These are phyloP conservation scores for Byasa hedistus DNA, from an alignment of 2,888 invertebrate genomes.

Conservation along the genomic window DNA sequence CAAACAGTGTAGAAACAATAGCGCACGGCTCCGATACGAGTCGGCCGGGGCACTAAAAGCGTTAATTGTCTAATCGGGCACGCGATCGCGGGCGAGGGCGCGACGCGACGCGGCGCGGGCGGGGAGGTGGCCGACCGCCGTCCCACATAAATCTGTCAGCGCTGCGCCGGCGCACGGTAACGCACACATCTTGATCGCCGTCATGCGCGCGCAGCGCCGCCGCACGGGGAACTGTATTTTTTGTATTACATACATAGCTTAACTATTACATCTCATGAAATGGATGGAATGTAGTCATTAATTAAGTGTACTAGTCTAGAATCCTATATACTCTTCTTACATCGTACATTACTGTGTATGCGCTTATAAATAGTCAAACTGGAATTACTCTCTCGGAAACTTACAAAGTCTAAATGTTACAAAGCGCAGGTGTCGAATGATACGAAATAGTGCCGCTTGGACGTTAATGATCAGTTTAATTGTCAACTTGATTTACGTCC, in stretches of 20 bases:
- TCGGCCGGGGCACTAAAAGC: constrained; percentile 39
- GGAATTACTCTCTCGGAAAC: too few relatives aligned
- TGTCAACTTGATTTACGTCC: constrained; percentile 28
- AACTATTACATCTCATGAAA: too few relatives aligned
- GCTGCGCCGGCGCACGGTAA: constrained; percentile 58
- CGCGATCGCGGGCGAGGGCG: constrained; percentile 47
- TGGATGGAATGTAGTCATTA: too few relatives aligned
- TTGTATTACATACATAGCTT: too few relatives aligned
- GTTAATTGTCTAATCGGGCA: constrained; percentile 70
- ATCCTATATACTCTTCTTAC: too few relatives aligned
- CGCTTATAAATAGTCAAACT: too few relatives aligned
- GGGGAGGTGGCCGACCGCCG: constrained; percentile 41
- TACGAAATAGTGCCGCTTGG: constrained; percentile 10
- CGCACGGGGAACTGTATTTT: too few relatives aligned
- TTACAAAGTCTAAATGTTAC: too few relatives aligned
- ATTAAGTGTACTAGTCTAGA: too few relatives aligned
- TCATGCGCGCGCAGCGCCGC: constrained; percentile 39
- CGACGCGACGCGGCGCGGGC: constrained; percentile 38
- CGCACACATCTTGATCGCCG: constrained; percentile 71
- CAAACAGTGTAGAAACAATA: constrained; percentile 28
- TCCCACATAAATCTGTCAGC: constrained; percentile 76
- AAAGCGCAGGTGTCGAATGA: constrained; percentile 23
- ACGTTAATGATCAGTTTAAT: constrained; percentile 30
- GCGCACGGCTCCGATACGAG: constrained; percentile 19
- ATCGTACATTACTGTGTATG: too few relatives aligned